Percentiles rank a stretch among this genome's conserved stretches.
Evolutionary conservation across 2,888 invertebrate genomes (phyloP).

Genomic region (Cephalotes varians): DNA sequence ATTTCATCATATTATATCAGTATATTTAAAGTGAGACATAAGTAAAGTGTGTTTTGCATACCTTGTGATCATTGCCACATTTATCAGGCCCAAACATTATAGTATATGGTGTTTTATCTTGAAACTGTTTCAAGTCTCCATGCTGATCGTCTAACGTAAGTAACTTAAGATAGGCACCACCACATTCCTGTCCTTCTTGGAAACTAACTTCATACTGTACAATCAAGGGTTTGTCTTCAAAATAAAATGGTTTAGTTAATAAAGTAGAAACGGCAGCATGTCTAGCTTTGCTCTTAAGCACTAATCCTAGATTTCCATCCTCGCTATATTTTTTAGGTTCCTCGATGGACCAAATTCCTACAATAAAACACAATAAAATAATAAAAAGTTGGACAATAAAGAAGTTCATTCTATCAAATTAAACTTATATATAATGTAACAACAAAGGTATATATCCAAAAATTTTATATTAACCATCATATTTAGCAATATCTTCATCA

Average conservation of each 20-base stretch:
- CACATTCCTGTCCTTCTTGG: conserved; percentile 99
- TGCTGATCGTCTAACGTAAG: conserved; percentile 91
- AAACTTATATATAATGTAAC: background rate
- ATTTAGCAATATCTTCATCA: conserved; percentile 97
- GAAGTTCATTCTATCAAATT: background rate
- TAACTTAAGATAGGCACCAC: conserved; percentile 98
- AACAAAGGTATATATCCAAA: background rate
- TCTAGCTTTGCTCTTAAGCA: conserved; percentile 97
- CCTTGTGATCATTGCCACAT: conserved; percentile 98
- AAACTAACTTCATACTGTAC: conserved; percentile 98
- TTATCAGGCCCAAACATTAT: conserved; percentile 99
- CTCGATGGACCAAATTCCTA: conserved; percentile 91
- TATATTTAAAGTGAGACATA: background rate
- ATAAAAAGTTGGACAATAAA: background rate
- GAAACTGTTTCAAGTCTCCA: conserved; percentile 93
- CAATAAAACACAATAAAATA: conserved; percentile 28
- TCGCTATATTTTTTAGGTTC: conserved; percentile 92
- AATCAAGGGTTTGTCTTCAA: conserved; percentile 93
- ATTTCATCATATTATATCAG: background rate
- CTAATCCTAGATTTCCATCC: conserved; percentile 94
- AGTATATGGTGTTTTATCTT: conserved; percentile 98
- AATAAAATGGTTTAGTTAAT: conserved; percentile 93
- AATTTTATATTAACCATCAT: conserved; percentile 90
- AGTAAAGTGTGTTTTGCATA: conserved; percentile 81
- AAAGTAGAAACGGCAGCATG: conserved; percentile 97